Percentiles rank a stretch among this genome's conserved stretches.
These are phyloP conservation scores for Drosophila affinis DNA, from an alignment of 2,888 invertebrate species.

Conservation along the genomic window DNA sequence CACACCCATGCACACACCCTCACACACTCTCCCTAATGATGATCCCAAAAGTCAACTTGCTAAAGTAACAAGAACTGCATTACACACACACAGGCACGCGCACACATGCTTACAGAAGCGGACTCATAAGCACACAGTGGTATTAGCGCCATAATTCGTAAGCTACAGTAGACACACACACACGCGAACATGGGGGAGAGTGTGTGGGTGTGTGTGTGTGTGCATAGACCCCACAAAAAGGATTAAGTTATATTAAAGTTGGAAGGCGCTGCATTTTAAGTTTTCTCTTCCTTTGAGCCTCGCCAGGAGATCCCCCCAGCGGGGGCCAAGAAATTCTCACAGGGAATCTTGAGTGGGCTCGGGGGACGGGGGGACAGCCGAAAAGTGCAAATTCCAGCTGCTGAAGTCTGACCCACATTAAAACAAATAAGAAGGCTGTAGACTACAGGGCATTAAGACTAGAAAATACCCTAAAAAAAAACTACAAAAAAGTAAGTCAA, in stretches of 20 bases:
- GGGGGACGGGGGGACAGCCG: slow-evolving; percentile 1
- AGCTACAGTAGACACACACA: slow-evolving; percentile 47
- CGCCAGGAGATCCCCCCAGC: background rate
- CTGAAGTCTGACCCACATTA: slow-evolving; percentile 53
- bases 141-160: slow-evolving; percentile 76
- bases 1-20: slow-evolving; percentile 9
- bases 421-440: slow-evolving; percentile 19
- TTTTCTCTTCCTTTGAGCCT: slow-evolving; percentile 50
- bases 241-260: slow-evolving; percentile 75
- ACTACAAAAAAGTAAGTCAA: too few relatives aligned
- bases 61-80: slow-evolving; percentile 63
- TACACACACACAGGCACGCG: slow-evolving; percentile 4
- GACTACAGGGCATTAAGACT: background rate
- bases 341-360: slow-evolving; percentile 18
- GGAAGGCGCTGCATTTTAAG: slow-evolving; percentile 61
- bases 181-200: background rate
- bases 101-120: slow-evolving; percentile 14
- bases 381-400: slow-evolving; percentile 39
- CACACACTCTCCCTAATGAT: slow-evolving; percentile 64
- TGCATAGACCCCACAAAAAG: slow-evolving; percentile 48
- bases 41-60: slow-evolving; percentile 77
- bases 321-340: slow-evolving; percentile 38
- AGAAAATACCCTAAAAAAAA: background rate
- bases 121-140: slow-evolving; percentile 68
- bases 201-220: background rate